Conservation (phyloP, 2,113 vertebrate genomes). For the Gymnorhina tibicen region DNA sequence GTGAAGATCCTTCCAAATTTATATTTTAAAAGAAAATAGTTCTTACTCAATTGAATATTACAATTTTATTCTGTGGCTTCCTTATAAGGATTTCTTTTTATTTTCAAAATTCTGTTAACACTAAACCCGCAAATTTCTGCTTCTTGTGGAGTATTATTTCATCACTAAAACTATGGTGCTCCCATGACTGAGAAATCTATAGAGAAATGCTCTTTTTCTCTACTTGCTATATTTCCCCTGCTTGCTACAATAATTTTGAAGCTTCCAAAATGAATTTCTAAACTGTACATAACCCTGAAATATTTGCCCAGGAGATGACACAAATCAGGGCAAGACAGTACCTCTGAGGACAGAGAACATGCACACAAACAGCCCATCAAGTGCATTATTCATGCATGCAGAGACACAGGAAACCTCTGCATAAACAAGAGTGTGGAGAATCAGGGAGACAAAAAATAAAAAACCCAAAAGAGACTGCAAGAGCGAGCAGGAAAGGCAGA, state of each 20-base stretch:
- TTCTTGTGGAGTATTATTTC: background rate
- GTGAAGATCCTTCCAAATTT: background rate
- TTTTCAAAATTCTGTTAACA: background rate
- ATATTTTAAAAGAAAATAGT: background rate
- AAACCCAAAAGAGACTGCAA: no score
- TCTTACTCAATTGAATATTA: background rate
- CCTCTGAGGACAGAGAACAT: background rate
- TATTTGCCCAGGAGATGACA: background rate
- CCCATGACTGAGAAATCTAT: background rate
- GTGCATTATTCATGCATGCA: background rate
- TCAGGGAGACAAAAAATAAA: background rate
- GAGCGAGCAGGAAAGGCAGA: background rate
- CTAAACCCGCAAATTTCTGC: background rate
- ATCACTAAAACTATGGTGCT: background rate
- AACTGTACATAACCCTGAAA: background rate
- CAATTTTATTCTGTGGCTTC: background rate
- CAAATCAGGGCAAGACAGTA: background rate
- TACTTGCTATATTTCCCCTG: background rate
- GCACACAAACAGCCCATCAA: background rate
- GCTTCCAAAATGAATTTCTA: background rate
- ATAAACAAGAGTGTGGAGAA: background rate
- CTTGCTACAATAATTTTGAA: background rate
- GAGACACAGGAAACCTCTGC: background rate
- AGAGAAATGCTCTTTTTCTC: background rate
- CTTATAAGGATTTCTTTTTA: background rate